phyloP scores from a whole-genome alignment of 2,113 vertebrate genomes.

The Athene noctua region DNA sequence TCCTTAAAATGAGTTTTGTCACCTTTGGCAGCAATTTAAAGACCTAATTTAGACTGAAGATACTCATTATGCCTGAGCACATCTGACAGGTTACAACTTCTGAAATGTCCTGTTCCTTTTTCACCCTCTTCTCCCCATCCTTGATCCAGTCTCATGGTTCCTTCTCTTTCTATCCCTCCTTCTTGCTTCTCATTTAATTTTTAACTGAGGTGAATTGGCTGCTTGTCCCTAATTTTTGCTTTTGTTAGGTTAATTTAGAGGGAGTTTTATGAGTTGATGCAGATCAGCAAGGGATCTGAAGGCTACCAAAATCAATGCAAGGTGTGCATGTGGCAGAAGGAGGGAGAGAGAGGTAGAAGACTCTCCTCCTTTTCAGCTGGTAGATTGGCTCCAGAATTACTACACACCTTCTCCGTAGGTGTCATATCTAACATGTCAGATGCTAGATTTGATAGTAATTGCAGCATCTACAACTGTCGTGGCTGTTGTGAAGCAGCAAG shows the following conservation, averaged over 20 bases:
- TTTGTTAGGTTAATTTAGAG: background rate
- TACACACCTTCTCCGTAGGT: background rate
- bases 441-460: background rate
- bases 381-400: background rate
- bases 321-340: accelerated
- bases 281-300: background rate
- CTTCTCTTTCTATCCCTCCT: background rate
- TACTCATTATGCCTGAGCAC: background rate
- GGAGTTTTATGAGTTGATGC: background rate
- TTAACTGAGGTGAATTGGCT: background rate
- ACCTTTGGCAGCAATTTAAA: background rate
- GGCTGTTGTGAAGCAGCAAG: background rate
- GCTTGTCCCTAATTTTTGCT: background rate
- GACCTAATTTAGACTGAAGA: background rate
- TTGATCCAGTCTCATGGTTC: background rate
- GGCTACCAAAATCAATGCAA: background rate
- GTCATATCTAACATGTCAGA: background rate
- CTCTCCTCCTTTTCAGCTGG: background rate
- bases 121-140: background rate
- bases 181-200: background rate
- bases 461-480: background rate
- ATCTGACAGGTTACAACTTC: background rate
- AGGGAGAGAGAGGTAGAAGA: background rate
- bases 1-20: background rate
- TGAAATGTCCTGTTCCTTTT: background rate